Conservation (phyloP, 2,113 vertebrate genomes). For the Narcine bancroftii region DNA sequence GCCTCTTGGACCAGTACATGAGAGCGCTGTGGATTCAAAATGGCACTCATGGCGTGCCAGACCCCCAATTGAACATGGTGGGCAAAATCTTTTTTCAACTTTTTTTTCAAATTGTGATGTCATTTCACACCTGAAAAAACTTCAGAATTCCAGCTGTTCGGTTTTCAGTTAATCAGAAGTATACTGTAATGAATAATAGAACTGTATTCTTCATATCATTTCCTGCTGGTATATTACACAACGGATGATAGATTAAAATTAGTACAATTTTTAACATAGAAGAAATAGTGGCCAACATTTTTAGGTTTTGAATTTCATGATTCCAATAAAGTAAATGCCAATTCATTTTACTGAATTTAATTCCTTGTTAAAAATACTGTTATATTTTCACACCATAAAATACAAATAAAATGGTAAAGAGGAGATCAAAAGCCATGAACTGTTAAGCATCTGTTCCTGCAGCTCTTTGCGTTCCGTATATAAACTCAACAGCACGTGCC, state of each 20-base stretch:
- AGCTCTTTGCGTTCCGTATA: neutral
- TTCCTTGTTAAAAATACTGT: neutral
- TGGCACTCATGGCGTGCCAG: no score
- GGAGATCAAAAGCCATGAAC: neutral
- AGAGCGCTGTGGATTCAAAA: no score
- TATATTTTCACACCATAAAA: neutral
- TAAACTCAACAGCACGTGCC: conserved; percentile 6
- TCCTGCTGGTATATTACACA: neutral
- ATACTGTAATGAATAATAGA: neutral
- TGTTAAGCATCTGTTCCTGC: neutral
- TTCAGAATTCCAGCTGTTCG: no score
- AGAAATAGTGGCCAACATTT: neutral
- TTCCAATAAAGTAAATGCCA: neutral
- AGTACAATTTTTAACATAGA: neutral
- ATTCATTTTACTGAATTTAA: neutral
- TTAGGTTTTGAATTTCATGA: neutral
- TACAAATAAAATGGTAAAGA: neutral
- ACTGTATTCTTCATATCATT: neutral
- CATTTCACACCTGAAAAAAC: no score
- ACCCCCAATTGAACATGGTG: no score
- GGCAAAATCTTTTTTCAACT: no score
- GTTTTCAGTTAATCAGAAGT: no score
- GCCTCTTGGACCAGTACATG: no score
- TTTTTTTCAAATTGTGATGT: no score
- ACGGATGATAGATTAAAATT: neutral